Evolutionary conservation across 2,888 invertebrate genomes (phyloP), one percentile per base, ranked within the genome.

Genomic region (Piscicola geometra): DNA sequence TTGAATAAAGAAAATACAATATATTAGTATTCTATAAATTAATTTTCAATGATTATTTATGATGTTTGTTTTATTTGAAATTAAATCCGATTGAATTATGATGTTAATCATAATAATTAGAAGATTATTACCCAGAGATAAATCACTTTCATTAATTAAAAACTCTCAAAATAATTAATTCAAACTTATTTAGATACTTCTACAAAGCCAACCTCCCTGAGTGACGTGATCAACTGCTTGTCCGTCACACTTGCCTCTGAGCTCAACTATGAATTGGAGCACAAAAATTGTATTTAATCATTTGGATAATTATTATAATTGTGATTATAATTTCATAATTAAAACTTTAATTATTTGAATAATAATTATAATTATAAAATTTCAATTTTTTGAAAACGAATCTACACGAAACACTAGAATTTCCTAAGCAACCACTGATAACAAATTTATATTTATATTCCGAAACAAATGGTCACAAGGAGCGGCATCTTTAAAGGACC

Each of bases 201-300:
- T 36, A 35, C 2, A n/a, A 32, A 28, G 9, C 71, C 12, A 5
- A 56, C 73, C 36, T 73, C 73, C 64, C 64, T 73, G 33, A 73
- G 73, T 15, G 32, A 64, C 1, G 9, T 64, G 9, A 73, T 73
- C 25, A 64, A 33, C 28, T 73, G 47, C 35, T 64, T 60, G 35
- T 73, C 64, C 12, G 3, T 25, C n/a, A 56, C 3, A 3, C 60
- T 5, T 25, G 9, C 60, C n/a, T 56, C 25, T 21, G 60, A 56
- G 5, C 12, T 5, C 21, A 25, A 3, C 60, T 56, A n/a, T 25
- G 25, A 25, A 21, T 5, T 25, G 3, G n/a, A n/a, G n/a, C n/a
- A n/a, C n/a, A n/a, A n/a, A n/a, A n/a, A n/a, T n/a, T n/a, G n/a
- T n/a, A n/a, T 18, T 3, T 18, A 56, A 56, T 56, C n/a, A 56